phyloP scores from a whole-genome alignment of 2,888 invertebrate species.

The Anaspis maculata region DNA sequence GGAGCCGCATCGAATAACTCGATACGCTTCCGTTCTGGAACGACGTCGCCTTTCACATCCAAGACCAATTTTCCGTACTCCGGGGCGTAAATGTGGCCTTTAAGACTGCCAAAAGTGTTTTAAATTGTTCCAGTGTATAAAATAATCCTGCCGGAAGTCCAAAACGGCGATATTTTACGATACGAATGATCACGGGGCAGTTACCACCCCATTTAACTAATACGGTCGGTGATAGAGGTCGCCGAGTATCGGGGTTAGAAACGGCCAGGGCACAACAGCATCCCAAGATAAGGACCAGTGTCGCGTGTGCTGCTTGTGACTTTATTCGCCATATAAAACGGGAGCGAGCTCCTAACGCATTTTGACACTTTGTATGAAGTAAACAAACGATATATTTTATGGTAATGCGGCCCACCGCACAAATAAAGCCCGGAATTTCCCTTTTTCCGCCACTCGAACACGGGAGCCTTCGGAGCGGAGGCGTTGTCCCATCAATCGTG shows the following conservation, averaged over 20 bases:
- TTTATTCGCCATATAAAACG: slow-evolving; percentile 14
- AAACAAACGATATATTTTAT: no score
- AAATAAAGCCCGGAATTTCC: no score
- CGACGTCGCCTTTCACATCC: no score
- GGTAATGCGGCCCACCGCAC: no score
- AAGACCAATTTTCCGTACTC: slow-evolving; percentile 8
- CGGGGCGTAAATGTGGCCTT: slow-evolving; percentile 12
- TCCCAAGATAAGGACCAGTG: slow-evolving; percentile 6
- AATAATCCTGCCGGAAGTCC: slow-evolving; percentile 17
- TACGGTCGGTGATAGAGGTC: slow-evolving; percentile 13
- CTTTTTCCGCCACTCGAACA: no score
- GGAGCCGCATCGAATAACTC: not conserved
- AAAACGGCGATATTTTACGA: slow-evolving; percentile 17
- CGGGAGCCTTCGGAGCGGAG: no score
- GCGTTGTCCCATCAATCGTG: no score
- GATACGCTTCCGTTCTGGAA: not conserved
- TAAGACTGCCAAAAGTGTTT: slow-evolving; percentile 14
- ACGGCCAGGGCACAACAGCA: not conserved
- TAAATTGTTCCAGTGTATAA: slow-evolving; percentile 18
- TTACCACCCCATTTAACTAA: slow-evolving; percentile 19
- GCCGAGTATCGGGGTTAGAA: slow-evolving; percentile 5
- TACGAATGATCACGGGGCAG: slow-evolving; percentile 16
- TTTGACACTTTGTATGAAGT: slow-evolving; percentile 14
- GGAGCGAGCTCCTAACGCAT: slow-evolving; percentile 11
- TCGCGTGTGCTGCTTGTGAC: slow-evolving; percentile 7